Evolutionary conservation across 2,797 vertebrate genomes (phyloP).

Genomic region (Falco peregrinus): DNA sequence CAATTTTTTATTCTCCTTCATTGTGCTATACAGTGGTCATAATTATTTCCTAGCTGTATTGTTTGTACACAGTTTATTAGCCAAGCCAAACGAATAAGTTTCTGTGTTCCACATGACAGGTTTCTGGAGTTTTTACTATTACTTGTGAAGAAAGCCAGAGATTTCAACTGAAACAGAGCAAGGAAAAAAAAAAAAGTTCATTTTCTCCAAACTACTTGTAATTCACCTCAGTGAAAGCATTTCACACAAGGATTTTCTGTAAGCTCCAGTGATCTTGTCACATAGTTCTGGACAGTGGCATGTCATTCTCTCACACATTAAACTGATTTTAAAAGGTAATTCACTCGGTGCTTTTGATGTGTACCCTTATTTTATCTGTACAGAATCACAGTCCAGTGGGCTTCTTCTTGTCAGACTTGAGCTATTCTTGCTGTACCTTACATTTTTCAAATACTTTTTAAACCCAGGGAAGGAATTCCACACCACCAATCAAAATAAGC

Average conservation of each 20-base stretch:
- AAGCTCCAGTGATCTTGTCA: background rate
- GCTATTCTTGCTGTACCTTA: background rate
- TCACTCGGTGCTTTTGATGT: background rate
- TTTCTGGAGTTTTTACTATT: background rate
- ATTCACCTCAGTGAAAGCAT: background rate
- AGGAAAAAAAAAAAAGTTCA: background rate
- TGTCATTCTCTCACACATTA: background rate
- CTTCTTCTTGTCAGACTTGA: background rate
- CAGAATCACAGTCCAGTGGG: background rate
- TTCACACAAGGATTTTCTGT: background rate
- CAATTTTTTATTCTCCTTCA: background rate
- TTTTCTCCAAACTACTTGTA: background rate
- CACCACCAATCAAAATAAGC: constrained; percentile 9
- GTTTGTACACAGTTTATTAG: background rate
- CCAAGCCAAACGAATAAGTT: background rate
- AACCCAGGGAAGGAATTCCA: constrained; percentile 24
- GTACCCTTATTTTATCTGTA: background rate
- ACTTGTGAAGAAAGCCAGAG: background rate
- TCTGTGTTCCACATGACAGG: background rate
- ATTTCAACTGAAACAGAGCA: background rate
- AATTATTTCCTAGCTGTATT: background rate
- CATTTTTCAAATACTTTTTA: constrained; percentile 38
- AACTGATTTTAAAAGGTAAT: background rate
- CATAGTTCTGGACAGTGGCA: background rate
- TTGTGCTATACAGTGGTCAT: background rate